Base-by-base conservation (phyloP, 2,797 vertebrate genomes). In the Rhabdophis nuchalis region DNA sequence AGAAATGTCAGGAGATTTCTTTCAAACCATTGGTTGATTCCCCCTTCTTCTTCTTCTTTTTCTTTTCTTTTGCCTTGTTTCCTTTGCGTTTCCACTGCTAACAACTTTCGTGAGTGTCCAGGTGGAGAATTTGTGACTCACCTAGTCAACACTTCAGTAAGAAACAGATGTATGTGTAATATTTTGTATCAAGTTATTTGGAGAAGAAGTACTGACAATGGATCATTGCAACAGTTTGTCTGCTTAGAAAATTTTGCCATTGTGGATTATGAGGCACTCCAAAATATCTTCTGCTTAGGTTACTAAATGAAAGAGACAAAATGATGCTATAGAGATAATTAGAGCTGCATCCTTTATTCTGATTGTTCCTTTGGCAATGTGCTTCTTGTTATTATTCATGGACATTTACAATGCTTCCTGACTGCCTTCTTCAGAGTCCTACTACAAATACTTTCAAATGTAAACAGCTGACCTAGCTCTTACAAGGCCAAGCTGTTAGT, bases 351-450 rank as follows among this genome's bases (percentile, higher is more conserved):
- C 93, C 93, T 95, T 95, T 95, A 93, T 94, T 95, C 87, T 90
- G 94, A 92, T 95, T 95, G 96, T 95, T 96, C 94, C 91, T 96
- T 88, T 92, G 72, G 23, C 91, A 89, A 93, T 93, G 91, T 96
- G 72, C n/a, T 86, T 60, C 93, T 25, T 93, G 93, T 94, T 92
- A 95, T 88, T 96, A 95, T 88, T 96, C 94, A 95, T 90, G 77
- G 93, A 93, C 91, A 93, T 93, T 95, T 94, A 90, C 29, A 93
- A 93, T 96, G 92, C 93, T 92, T 90, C 92, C 20, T 85, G 92
- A 94, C 88, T 85, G 92, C 85, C 94, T 96, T 92, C 90, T 93
- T 95, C 95, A 95, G 91, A 95, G 91, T 93, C 94, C 90, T 3
- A 0, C 86, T 89, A 25, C 0, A 46, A 92, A 90, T 0, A 6